Base-by-base conservation (phyloP, 2,113 vertebrate species). In the Lota lota region DNA sequence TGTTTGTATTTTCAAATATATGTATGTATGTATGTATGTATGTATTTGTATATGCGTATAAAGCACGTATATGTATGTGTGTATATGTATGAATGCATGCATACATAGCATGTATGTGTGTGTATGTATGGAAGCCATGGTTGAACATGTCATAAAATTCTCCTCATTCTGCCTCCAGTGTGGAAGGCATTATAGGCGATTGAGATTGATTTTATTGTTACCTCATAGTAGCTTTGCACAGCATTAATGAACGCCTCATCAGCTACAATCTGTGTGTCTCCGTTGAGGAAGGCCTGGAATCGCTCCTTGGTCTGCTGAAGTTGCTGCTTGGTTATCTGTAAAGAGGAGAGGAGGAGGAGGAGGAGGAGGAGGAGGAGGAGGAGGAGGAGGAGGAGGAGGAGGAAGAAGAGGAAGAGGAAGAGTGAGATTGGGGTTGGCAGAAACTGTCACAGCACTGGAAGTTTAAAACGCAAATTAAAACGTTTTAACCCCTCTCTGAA, bases 161-260 rank as follows among this genome's bases (percentile, higher is more conserved):
- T 7, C 28, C 28, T 33, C 7, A 33, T 33, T 33, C 3, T 7
- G 28, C 6, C 12, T 47, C 11, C 40, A 47, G 40, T 47, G 40
- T 47, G 40, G 12, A 47, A 10, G 40, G 40, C 40, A 11, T 47
- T 47, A 1, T 11, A 14, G 40, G 40, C 12, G 2, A 47, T 47
- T 12, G 40, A 47, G 40, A 47, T 47, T 10, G 40, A 5, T 47
- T 14, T 47, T 5, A 14, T 5, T 64, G 79, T 85, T 93, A 99
- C 97, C 95, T 99, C 97, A 0, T 94, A 95, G 91, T 96, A 99
- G 89, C 97, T 99, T 91, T 99, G 97, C 79, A 99, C 97, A 2
- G 97, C 97, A 0, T 99, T 99, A 93, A 99, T 99, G 89, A 99
- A 99, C 14, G 97, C 97, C 87, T 99, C 97, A n/a, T 99, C 97